Evolutionary conservation across 2,113 vertebrate species (phyloP).

Genomic region (Sinosuthora webbiana): DNA sequence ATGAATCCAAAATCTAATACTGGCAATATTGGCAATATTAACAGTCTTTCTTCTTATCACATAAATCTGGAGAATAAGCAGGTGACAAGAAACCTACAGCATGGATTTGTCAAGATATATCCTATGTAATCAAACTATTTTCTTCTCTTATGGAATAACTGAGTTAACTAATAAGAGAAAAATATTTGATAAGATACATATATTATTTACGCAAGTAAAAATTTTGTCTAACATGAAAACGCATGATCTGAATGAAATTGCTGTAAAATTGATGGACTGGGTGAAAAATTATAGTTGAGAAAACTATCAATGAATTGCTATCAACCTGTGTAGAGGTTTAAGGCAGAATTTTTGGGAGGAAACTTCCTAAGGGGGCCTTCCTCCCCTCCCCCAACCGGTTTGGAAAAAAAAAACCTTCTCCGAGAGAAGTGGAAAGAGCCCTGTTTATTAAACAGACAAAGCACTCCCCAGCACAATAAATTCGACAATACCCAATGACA

Average conservation of each 20-base stretch:
- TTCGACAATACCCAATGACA: no score
- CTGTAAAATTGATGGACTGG: not conserved
- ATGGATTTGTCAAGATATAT: not conserved
- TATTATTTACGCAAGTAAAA: not conserved
- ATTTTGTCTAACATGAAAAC: not conserved
- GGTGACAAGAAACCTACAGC: not conserved
- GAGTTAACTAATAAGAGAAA: not conserved
- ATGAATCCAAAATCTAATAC: not conserved
- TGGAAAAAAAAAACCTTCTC: no score
- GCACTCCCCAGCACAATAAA: no score
- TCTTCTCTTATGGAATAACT: not conserved
- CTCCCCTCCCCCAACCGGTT: no score
- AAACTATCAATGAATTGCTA: not conserved
- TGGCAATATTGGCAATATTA: not conserved
- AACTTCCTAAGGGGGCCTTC: no score
- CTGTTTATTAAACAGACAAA: no score
- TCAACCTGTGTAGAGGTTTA: not conserved
- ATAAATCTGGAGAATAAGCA: not conserved
- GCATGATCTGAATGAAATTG: not conserved
- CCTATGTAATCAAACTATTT: rapidly evolving
- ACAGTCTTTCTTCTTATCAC: not conserved
- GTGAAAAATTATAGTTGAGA: not conserved
- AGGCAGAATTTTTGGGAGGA: no score
- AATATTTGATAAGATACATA: not conserved
- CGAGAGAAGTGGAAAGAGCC: no score